phyloP scores from a whole-genome alignment of 2,113 vertebrate species.

The Odontophorus gujanensis region DNA sequence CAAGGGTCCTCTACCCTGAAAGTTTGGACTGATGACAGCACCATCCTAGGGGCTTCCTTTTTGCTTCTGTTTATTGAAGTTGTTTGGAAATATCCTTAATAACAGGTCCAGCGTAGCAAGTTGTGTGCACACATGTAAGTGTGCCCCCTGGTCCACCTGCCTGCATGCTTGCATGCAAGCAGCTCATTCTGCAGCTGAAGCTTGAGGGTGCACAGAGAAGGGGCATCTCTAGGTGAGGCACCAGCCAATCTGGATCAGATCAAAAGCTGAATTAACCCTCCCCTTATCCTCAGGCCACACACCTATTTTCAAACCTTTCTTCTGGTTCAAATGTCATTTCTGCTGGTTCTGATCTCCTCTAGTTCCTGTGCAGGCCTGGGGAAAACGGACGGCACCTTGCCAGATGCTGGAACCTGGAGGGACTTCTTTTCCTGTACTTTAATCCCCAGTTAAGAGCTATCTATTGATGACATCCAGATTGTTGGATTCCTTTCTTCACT shows the following conservation, averaged over 20 bases:
- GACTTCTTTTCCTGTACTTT: background rate
- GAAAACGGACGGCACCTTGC: background rate
- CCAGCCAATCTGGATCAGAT: background rate
- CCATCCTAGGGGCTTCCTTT: background rate
- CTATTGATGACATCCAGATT: background rate
- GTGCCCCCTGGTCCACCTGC: background rate
- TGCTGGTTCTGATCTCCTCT: background rate
- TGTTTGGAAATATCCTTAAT: background rate
- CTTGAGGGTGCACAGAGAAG: background rate
- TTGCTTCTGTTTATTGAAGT: background rate
- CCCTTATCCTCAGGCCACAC: background rate
- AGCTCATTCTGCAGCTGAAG: background rate
- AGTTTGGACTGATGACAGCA: background rate
- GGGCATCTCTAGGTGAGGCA: background rate
- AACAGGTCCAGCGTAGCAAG: background rate
- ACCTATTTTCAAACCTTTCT: background rate
- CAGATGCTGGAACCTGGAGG: background rate
- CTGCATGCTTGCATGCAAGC: accelerated
- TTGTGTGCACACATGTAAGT: no score
- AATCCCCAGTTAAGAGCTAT: background rate
- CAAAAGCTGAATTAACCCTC: background rate
- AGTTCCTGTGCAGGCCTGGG: background rate
- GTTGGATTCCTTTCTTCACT: background rate
- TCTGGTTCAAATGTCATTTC: background rate
- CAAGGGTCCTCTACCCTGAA: background rate